Evolutionary conservation across 1,140 invertebrate species (phyloP), one percentile per base, ranked within the genome.

Genomic region (Gonioctena quinquepunctata): DNA sequence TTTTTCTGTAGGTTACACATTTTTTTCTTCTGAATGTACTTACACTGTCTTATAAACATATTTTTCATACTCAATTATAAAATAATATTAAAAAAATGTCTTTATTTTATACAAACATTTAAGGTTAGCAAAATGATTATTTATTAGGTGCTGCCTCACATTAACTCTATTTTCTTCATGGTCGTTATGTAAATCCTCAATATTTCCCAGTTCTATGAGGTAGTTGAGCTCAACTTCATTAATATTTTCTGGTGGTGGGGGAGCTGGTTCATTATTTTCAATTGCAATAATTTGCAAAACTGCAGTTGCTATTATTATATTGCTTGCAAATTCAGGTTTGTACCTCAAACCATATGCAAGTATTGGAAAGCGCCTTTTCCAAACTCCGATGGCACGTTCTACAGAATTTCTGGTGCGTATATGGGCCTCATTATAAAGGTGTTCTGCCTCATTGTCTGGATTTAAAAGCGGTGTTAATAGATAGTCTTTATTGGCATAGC

Each of bases 391-490:
- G 16, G 52, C n/a, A 6, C 70, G 16, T 62, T 68, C 66, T 22
- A 71, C 33, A 28, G 25, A 28, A 57, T 71, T 71, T 48, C 70
- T 50, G 13, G 26, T 57, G 19, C 59, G 16, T 6, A 56, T 63
- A 49, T 63, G 50, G 3, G 59, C 57, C 5, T n/a, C 18, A 25
- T 68, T 71, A 11, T 71, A 68, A n/a, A 7, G 8, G 27, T 28
- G 19, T 28, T 71, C 66, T 23, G 18, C 2, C 6, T n/a, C 18
- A 23, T 28, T 68, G 8, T 49, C n/a, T 60, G 26, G 25, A 68
- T 71, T n/a, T 57, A 63, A 13, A 4, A 68, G 16, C 50, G 60
- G 70, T 50, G 65, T 68, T 27, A 68, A 50, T 11, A 71, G 23
- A 57, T 71, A 63, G 26, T 27, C 22, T 71, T 16, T 62, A 11